These are phyloP conservation scores for Sycophila sp. DNA, from an alignment of 1,140 invertebrate species.

Conservation along the genomic window DNA sequence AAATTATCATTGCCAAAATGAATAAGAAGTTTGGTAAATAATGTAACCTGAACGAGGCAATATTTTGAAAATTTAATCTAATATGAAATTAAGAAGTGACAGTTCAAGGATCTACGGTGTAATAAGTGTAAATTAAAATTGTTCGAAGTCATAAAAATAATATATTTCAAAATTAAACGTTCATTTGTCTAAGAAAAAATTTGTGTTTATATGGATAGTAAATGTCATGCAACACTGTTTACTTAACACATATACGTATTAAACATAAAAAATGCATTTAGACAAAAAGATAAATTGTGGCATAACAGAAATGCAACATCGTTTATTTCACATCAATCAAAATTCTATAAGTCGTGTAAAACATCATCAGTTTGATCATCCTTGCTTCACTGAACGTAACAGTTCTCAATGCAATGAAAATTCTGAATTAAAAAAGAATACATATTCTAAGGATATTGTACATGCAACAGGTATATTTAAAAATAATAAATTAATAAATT, in stretches of 20 bases:
- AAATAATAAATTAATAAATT: background rate
- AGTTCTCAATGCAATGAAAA: constrained; percentile 1
- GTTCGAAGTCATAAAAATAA: too few relatives aligned
- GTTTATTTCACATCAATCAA: background rate
- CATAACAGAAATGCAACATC: background rate
- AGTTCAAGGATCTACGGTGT: too few relatives aligned
- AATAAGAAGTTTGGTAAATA: too few relatives aligned
- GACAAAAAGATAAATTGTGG: constrained; percentile 2
- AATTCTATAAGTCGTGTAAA: background rate
- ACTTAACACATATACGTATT: background rate
- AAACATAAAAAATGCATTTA: constrained; percentile 1
- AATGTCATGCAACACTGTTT: background rate
- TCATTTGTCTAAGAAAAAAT: too few relatives aligned
- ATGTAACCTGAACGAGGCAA: too few relatives aligned
- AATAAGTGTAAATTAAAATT: too few relatives aligned
- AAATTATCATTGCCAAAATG: too few relatives aligned
- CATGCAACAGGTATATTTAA: constrained; percentile 1
- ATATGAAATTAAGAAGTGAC: background rate
- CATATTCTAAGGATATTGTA: background rate
- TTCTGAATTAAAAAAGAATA: background rate
- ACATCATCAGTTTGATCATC: background rate
- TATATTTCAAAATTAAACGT: too few relatives aligned
- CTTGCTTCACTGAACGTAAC: background rate
- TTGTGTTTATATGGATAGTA: background rate
- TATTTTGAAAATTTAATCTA: background rate